A percentile compares a stretch with the other conserved stretches of the same genome.
phyloP scores from a whole-genome alignment of 1,140 invertebrate genomes.

The Choristoneura fumiferana region DNA sequence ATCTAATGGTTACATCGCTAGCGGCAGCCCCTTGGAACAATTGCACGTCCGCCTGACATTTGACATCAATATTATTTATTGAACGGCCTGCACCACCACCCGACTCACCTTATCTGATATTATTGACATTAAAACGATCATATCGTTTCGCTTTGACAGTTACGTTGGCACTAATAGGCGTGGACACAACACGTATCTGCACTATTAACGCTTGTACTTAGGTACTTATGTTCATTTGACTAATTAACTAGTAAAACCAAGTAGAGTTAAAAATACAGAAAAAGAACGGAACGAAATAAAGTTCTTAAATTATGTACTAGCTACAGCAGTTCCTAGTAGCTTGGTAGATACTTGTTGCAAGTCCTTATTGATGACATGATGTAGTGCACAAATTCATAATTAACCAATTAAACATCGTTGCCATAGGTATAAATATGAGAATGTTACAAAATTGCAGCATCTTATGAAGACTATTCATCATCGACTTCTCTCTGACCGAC shows the following conservation, averaged over 20 bases:
- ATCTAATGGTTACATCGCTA: slow-evolving; percentile 4
- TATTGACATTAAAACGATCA: not conserved
- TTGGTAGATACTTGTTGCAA: not conserved
- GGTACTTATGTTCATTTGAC: no score
- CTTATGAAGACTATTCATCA: slow-evolving; percentile 81
- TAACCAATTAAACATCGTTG: slow-evolving; percentile 68
- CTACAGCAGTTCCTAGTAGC: not conserved
- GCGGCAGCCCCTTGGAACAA: not conserved
- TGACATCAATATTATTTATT: slow-evolving; percentile 18
- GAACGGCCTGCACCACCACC: not conserved
- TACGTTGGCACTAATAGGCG: not conserved
- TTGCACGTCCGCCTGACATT: slow-evolving; percentile 11
- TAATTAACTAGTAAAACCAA: no score
- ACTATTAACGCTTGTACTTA: slow-evolving; percentile 13
- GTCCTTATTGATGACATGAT: slow-evolving; percentile 4
- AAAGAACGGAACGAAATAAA: no score
- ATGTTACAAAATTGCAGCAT: slow-evolving; percentile 79
- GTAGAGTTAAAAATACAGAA: no score
- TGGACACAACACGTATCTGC: slow-evolving; percentile 4
- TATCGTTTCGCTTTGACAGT: not conserved
- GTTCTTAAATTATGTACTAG: not conserved
- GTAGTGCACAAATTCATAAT: slow-evolving; percentile 29
- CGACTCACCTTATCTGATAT: slow-evolving; percentile 13
- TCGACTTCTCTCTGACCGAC: slow-evolving; percentile 80
- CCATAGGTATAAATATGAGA: slow-evolving; percentile 75